Evolutionary conservation across 2,113 vertebrate genomes (phyloP).

Genomic region (Solea solea): DNA sequence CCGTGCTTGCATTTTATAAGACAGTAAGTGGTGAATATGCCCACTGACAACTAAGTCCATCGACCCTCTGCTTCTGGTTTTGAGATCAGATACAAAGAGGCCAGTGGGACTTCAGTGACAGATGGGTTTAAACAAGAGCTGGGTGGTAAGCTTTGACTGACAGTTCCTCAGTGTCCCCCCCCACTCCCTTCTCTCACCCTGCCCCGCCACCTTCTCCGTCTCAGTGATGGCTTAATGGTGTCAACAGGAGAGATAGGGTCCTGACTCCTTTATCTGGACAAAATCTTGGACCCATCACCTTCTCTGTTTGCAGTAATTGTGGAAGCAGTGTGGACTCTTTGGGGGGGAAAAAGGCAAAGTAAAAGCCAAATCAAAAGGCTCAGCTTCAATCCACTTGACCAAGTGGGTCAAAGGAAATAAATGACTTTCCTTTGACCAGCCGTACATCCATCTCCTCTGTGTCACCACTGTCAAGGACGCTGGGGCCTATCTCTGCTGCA

Average conservation of each 20-base stretch:
- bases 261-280: conserved; percentile 76
- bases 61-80: conserved; percentile 42
- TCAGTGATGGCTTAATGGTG: conserved; percentile 75
- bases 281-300: conserved; percentile 80
- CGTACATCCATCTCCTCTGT: conserved; percentile 80
- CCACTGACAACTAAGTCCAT: conserved; percentile 40
- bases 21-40: conserved; percentile 59
- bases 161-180: conserved; percentile 36
- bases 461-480: conserved; percentile 77
- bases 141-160: conserved; percentile 67
- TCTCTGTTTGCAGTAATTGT: conserved; percentile 85
- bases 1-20: conserved; percentile 65
- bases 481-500: conserved; percentile 50
- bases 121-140: conserved; percentile 74
- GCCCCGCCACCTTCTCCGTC: conserved; percentile 37
- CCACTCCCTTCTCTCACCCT: background rate
- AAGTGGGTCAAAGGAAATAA: conserved; percentile 86
- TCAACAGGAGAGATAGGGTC: conserved; percentile 76
- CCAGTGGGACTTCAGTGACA: conserved; percentile 59
- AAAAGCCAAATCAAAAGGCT: conserved; percentile 80
- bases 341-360: conserved; percentile 68
- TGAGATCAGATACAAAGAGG: conserved; percentile 67
- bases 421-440: conserved; percentile 83
- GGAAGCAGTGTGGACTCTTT: conserved; percentile 74
- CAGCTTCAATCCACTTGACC: conserved; percentile 87